Conservation (phyloP, 2,797 vertebrate genomes). For the Toxotes lorentzi region DNA sequence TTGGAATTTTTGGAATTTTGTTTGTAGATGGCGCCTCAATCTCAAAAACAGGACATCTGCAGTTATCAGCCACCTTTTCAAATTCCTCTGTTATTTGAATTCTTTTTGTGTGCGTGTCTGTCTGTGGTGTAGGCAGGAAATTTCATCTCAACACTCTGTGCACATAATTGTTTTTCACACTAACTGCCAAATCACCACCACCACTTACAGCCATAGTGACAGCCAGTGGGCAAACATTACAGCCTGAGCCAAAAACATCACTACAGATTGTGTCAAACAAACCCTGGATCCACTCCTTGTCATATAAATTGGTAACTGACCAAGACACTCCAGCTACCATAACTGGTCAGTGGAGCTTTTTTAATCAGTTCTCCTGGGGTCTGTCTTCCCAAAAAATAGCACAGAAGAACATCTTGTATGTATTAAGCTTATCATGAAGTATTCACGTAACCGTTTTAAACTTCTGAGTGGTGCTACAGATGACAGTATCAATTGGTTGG, state of each 20-base stretch:
- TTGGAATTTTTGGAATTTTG: neutral
- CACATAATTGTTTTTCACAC: conserved; percentile 4
- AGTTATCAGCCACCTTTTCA: neutral
- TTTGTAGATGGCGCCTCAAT: neutral
- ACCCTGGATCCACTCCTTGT: neutral
- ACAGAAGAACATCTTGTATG: neutral
- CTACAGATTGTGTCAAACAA: neutral
- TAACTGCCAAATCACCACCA: conserved; percentile 8
- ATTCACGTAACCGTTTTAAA: neutral
- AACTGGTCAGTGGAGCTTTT: neutral
- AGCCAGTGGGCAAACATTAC: neutral
- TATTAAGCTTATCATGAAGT: neutral
- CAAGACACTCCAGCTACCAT: neutral
- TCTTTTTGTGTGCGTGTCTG: neutral
- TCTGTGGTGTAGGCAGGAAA: conserved; percentile 7
- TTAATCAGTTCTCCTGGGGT: neutral
- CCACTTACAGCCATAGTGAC: neutral
- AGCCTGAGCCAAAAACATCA: neutral
- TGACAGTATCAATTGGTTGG: neutral
- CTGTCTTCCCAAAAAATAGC: neutral
- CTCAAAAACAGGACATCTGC: neutral
- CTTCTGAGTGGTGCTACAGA: neutral
- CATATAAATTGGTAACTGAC: neutral
- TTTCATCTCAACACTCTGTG: neutral
- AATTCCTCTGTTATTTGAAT: neutral